Evolutionary conservation across 2,888 invertebrate genomes (phyloP), one percentile per base, ranked within the genome.

Genomic region (Macroteleia sp.): DNA sequence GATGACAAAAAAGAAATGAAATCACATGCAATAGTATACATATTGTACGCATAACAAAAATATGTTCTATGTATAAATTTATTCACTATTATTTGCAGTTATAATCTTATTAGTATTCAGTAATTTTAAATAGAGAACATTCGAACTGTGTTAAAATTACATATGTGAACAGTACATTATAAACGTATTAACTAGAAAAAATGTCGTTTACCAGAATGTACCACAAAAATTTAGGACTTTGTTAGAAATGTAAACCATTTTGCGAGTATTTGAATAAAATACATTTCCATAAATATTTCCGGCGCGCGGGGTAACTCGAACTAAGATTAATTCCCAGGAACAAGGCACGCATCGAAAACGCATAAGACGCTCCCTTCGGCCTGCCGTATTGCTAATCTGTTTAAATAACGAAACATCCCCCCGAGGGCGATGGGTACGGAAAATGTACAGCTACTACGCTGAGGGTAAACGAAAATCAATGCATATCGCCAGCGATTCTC

Each of bases 331-430:
- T 89, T 88, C 85, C 85, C 83, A 81, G 80, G 82, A 82, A 64
- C 81, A 79, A 82, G 81, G 74, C 82, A 85, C 88, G 85, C 87
- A 88, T 88, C 85, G 86, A 84, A 89, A 89, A 88, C 86, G 86
- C 87, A 84, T 87, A 88, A 88, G 89, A 89, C 86, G 86, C 84
- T 84, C 85, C 86, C 85, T 85, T 80, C 79, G 85, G 84, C 76
- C 76, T 82, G 85, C 77, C 84, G 88, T 87, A 89, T 88, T 88
- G 88, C 89, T 91, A 90, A 90, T 91, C 91, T 90, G 89, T 90
- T 89, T 90, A 90, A 89, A 91, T 89, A 91, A 91, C 89, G 90
- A 90, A 90, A 90, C 89, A 89, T 88, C 88, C 88, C 87, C 83
- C 79, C 79, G 81, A 82, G 85, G 77, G 79, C 80, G 81, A 81